These are phyloP conservation scores for Procambarus virginalis DNA, from an alignment of 1,140 invertebrate genomes.

Conservation along the genomic window DNA sequence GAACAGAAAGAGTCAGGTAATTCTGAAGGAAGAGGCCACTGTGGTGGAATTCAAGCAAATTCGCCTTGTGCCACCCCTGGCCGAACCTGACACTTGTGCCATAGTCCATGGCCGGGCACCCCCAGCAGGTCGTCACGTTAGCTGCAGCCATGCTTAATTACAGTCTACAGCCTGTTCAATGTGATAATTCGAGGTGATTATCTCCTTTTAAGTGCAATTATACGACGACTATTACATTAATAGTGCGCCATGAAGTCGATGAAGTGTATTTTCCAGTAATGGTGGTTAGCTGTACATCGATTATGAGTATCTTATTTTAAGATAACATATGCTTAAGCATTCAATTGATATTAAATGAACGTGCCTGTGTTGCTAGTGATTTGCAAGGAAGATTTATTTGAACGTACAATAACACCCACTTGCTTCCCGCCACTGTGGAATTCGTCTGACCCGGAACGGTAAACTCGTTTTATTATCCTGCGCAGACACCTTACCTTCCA, in stretches of 20 bases:
- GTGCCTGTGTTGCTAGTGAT: no score
- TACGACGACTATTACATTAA: background rate
- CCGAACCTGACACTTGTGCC: no score
- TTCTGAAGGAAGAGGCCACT: no score
- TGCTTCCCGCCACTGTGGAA: constrained; percentile 44
- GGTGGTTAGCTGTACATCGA: background rate
- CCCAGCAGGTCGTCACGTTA: no score
- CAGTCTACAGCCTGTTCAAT: background rate
- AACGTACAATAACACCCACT: constrained; percentile 29
- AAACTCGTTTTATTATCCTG: constrained; percentile 20
- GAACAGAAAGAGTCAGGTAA: no score
- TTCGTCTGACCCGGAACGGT: constrained; percentile 26
- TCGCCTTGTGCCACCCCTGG: no score
- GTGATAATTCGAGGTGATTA: background rate
- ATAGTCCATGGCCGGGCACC: no score
- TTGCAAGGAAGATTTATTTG: background rate
- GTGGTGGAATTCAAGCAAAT: no score
- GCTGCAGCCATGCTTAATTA: constrained; percentile 8
- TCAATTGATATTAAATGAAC: background rate
- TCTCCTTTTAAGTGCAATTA: background rate
- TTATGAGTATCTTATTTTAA: background rate
- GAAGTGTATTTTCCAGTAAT: background rate
- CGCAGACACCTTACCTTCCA: constrained; percentile 11
- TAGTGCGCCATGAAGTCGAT: background rate
- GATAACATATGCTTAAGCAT: background rate